Base-by-base conservation (phyloP, 2,888 invertebrate genomes). In the Dicyrtomina minuta region DNA sequence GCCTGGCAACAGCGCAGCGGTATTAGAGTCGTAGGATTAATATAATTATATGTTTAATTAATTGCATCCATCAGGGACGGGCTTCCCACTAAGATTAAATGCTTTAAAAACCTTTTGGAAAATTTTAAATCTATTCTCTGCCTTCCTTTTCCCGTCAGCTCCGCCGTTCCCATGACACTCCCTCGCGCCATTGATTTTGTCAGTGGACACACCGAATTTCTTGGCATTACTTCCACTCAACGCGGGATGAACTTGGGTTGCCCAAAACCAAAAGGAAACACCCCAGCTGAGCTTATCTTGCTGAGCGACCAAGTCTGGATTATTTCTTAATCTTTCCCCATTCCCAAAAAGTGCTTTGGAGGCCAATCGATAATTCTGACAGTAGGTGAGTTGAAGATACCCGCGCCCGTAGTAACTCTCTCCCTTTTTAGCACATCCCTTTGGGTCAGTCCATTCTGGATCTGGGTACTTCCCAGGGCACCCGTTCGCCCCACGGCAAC, bases 161-260 rank as follows among this genome's bases (percentile, higher is more conserved):
- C 33, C 33, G 3, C 33, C 33, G 8, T 33, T 33, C 10, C 46
- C 46, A 12, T 46, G n/a, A 20, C 46, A 46, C 10, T 46, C 46
- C 46, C n/a, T 3, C 4, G 46, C 5, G 5, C 71, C 71, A 43
- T 71, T 71, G 53, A 71, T 71, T 5, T 56, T 58, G 20, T 59
- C 56, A 15, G 71, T 71, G 20, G 71, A 64, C 17, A 51, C 8
- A 1, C 71, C 71, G 64, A 71, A 71, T 41, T 55, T 33, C 10
- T 15, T 22, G 4, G 20, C n/a, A 5, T 15, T 22, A 5, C 33
- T 41, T n/a, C 56, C 58, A 8, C 53, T 39, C 17, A 5, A 20
- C 4, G 33, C 33, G 33, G 10, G 13, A n/a, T 59, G 56, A 12
- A 70, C 70, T 43, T 65, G 17, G 2, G 1, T 20, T 26, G 33